These are phyloP conservation scores for Drosophila triauraria DNA, from an alignment of 1,140 invertebrate genomes.

Conservation along the genomic window DNA sequence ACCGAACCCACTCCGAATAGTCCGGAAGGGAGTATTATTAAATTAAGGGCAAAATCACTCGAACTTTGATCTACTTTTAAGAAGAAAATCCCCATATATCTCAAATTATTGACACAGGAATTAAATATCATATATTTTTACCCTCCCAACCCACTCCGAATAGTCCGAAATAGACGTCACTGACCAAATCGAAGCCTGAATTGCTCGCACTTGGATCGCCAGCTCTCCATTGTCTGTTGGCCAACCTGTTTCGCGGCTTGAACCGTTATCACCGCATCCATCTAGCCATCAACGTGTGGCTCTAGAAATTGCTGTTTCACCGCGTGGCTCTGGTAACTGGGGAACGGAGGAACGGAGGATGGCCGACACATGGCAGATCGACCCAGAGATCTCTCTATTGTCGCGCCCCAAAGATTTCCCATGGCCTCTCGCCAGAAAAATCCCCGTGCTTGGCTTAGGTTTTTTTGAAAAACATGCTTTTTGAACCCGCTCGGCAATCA, in stretches of 20 bases:
- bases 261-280: not conserved
- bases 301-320: not conserved
- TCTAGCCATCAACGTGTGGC: not conserved
- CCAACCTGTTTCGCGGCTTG: not conserved
- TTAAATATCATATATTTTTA: no score
- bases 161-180: not conserved
- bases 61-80: no score
- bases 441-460: constrained; percentile 13
- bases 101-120: no score
- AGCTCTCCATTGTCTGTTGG: not conserved
- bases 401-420: constrained; percentile 28
- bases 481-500: constrained; percentile 35
- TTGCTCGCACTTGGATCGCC: not conserved
- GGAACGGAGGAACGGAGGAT: no score
- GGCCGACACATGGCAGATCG: not conserved
- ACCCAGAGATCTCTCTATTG: constrained; percentile 10
- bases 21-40: no score
- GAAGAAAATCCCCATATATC: no score
- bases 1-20: no score
- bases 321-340: not conserved
- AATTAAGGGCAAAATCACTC: no score
- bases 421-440: constrained; percentile 40
- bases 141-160: not conserved
- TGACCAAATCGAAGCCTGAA: not conserved
- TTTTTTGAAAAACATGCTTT: constrained; percentile 26